These are phyloP conservation scores for Penaeus monodon DNA, from an alignment of 2,888 invertebrate species.

Conservation along the genomic window DNA sequence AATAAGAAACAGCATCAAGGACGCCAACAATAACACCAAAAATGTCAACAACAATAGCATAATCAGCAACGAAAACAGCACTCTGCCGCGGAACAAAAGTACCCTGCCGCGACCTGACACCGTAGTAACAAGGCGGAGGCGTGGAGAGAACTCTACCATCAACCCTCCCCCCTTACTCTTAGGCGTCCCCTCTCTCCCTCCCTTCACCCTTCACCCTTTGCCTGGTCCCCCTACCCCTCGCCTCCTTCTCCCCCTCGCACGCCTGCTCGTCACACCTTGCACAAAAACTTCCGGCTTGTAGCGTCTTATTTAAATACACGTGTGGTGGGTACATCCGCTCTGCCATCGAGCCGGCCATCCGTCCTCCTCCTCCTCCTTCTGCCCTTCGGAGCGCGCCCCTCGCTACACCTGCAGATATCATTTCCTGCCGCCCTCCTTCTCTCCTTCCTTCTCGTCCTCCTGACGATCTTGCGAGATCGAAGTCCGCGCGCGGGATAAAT, in stretches of 20 bases:
- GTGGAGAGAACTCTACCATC: not conserved
- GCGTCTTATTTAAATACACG: slow-evolving; percentile 24
- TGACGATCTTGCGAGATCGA: too few relatives aligned
- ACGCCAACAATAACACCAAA: too few relatives aligned
- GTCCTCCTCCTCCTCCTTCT: not conserved
- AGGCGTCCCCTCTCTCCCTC: not conserved
- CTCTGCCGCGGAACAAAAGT: not conserved
- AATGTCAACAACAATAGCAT: too few relatives aligned
- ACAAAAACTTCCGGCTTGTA: slow-evolving; percentile 2
- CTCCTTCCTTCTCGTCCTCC: not conserved
- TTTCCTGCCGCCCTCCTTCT: not conserved
- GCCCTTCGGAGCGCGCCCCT: not conserved
- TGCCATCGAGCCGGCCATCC: not conserved
- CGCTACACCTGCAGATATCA: not conserved
- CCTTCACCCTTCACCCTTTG: not conserved
- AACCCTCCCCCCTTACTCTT: not conserved
- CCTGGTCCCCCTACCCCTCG: not conserved
- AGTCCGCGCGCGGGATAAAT: too few relatives aligned
- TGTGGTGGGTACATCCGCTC: slow-evolving; percentile 10
- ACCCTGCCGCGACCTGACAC: slow-evolving; percentile 3
- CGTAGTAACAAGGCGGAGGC: too few relatives aligned
- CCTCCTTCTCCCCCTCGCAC: not conserved
- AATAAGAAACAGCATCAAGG: too few relatives aligned
- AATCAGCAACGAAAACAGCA: too few relatives aligned
- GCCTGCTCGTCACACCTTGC: not conserved